Evolutionary conservation across 2,797 vertebrate species (phyloP), one percentile per base, ranked within the genome.

Genomic region (Acropternis orthonyx): DNA sequence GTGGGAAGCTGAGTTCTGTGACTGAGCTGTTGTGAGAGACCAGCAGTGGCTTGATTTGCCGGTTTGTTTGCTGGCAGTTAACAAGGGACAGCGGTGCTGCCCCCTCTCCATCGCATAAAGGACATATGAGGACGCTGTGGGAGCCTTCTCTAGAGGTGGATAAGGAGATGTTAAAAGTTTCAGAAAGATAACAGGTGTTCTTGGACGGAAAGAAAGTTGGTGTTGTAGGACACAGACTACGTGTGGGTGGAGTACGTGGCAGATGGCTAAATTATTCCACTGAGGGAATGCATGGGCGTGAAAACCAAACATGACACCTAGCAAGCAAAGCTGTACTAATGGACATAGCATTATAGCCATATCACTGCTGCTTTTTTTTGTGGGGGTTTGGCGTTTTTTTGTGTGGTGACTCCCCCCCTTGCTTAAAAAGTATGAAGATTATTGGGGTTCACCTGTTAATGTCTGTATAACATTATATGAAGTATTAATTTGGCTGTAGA

Each of bases 111-210:
- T 12, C 24, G 8, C 1, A 0, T 23, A 6, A 36, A 36, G 34
- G 27, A 12, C 3, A 0, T 0, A 2, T 2, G 26, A 23, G 32
- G 39, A 30, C n/a, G 5, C 61, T 41, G 34, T 13, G 26, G 9
- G 11, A 58, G 12, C 26, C 34, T 52, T 28, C 16, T 55, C 6
- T 62, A 62, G 26, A 27, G 10, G 10, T 17, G 32, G 16, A 4
- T 43, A 10, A 46, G 43, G 52, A 26, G 41, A 4, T 63, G 16
- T 39, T 77, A 48, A 10, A 59, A 75, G 58, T 56, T 74, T 32
- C 7, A 15, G 79, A 24, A 71, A 77, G 19, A 22, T 49, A 77
- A 15, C 12, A 44, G 23, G 17, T 87, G 8, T 39, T 75, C n/a
- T 52, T 74, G 44, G 9, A 46, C 67, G 23, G 41, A 12, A 77